phyloP scores from a whole-genome alignment of 2,888 invertebrate genomes.

The Empis livida region DNA sequence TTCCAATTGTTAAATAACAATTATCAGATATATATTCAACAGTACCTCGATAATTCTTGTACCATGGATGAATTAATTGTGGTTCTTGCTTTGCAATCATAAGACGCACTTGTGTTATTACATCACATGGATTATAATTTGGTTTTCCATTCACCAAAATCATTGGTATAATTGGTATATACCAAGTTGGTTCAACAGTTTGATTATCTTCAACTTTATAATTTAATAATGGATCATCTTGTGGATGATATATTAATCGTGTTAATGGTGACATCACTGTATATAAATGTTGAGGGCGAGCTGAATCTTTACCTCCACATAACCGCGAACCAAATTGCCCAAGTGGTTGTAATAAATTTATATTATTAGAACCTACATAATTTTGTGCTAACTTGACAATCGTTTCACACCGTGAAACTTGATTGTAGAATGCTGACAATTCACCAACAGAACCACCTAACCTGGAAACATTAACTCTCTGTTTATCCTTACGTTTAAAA shows the following conservation, averaged over 20 bases:
- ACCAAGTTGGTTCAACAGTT: conserved; percentile 89
- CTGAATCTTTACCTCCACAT: conserved; percentile 90
- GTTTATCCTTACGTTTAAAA: conserved; percentile 89
- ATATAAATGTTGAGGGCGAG: conserved; percentile 97
- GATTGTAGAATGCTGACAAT: conserved; percentile 97
- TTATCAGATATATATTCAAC: conserved; percentile 61
- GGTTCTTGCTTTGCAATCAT: conserved; percentile 76
- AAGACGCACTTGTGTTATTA: conserved; percentile 66
- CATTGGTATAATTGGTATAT: conserved; percentile 92
- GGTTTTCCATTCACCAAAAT: conserved; percentile 94
- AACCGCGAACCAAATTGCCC: conserved; percentile 95
- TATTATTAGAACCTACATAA: conserved; percentile 95
- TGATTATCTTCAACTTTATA: conserved; percentile 89
- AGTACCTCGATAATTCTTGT: conserved; percentile 79
- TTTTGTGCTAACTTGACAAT: conserved; percentile 97
- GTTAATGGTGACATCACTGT: conserved; percentile 78
- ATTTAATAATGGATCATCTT: conserved; percentile 78
- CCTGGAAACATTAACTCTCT: conserved; percentile 95
- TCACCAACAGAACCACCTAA: conserved; percentile 96
- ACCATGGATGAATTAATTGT: conserved; percentile 71
- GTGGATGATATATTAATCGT: conserved; percentile 70
- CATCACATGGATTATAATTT: conserved; percentile 88
- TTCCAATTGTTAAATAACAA: conserved; percentile 68
- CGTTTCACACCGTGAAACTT: conserved; percentile 83
- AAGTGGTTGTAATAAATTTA: conserved; percentile 85